Base-by-base conservation (phyloP, 37 sponge, comb jelly and placozoan genomes). In the Mnemiopsis leidyi region DNA sequence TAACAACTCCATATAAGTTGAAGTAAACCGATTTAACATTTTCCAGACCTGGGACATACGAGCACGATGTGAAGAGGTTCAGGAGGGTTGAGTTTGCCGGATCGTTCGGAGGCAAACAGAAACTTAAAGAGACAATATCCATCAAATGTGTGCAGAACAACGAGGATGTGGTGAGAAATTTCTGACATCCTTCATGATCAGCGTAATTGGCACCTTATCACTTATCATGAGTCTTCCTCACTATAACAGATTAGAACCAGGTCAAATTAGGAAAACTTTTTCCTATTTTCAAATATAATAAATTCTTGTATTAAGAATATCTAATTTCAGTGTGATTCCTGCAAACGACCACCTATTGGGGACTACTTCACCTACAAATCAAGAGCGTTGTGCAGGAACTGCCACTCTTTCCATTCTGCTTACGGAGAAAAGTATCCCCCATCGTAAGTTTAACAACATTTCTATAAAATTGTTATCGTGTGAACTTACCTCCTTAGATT, bases 371-470 rank as follows among this genome's bases (percentile, higher is more conserved):
- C 29, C 39, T 85, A 85, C 90, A 85, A 85, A 38, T 24, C 48
- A 0, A 1, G 67, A 25, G 90, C 90, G 3, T 38, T 85, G 48
- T 85, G 90, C 23, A 85, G 90, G 61, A 85, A 85, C 30, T 85
- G 90, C 30, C 90, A 85, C 30, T 85, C 90, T 67, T 85, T 85
- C 90, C 90, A 85, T 61, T 85, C 90, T 0, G 90, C 61, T 25
- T 85, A 85, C 35, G 90, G 90, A 39, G 90, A 85, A 61, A 85
- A 85, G 25, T 85, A 85, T 61, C 90, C 90, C 16, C 90, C 90
- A n/a, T 85, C 90, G 90, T 85, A 13, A 85, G 90, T 85, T 9
- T 16, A 24, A 73, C n/a, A n/a, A n/a, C n/a, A n/a, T n/a, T n/a
- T n/a, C n/a, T n/a, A n/a, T n/a, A n/a, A 67, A 21, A 67, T 67